phyloP scores from a whole-genome alignment of 1,140 invertebrate genomes.

The Hermatobates lingyangjiaoensis region DNA sequence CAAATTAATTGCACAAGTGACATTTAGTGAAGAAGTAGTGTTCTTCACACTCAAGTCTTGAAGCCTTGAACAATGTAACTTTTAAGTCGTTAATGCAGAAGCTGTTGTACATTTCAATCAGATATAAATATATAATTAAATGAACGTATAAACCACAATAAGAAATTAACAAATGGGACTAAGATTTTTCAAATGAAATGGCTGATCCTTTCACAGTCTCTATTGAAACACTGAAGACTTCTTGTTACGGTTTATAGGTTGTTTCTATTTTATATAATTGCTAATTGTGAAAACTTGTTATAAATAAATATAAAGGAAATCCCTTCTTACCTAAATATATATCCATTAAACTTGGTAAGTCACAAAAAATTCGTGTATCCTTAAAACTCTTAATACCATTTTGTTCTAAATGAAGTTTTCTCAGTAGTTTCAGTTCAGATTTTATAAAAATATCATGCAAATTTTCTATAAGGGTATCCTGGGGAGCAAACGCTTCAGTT shows the following conservation, averaged over 20 bases:
- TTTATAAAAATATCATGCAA: conserved; percentile 53
- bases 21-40: too few relatives aligned
- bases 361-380: conserved; percentile 47
- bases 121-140: neutral
- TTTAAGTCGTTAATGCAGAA: too few relatives aligned
- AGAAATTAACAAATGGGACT: neutral
- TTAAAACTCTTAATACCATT: conserved; percentile 51
- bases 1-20: too few relatives aligned
- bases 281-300: neutral
- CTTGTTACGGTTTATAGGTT: neutral
- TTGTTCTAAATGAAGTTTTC: conserved; percentile 56
- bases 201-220: too few relatives aligned
- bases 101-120: too few relatives aligned
- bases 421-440: conserved; percentile 41
- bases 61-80: too few relatives aligned
- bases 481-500: conserved; percentile 54
- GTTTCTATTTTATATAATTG: neutral
- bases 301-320: neutral
- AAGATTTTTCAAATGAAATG: neutral
- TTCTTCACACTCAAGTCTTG: too few relatives aligned
- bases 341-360: conserved; percentile 41
- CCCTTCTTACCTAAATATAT: conserved; percentile 39
- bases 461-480: conserved; percentile 37
- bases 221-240: too few relatives aligned
- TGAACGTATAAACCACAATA: neutral